A percentile compares a stretch with the other conserved stretches of the same genome.
These are phyloP conservation scores for Xyrauchen texanus DNA, from an alignment of 2,113 vertebrate species.

Conservation along the genomic window DNA sequence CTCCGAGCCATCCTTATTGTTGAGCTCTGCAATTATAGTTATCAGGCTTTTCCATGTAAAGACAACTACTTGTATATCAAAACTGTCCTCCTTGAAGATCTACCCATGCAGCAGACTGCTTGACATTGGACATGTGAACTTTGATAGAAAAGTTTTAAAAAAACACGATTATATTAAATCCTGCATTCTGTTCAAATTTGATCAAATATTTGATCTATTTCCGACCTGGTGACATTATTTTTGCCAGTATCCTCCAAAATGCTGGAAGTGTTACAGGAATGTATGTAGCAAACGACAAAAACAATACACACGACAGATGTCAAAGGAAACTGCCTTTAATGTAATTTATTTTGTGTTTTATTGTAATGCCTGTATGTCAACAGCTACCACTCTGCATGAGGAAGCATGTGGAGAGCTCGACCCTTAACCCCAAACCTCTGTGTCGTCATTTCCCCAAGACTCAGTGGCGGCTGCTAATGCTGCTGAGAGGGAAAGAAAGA, in stretches of 20 bases:
- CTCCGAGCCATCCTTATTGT: too few relatives aligned
- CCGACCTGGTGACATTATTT: too few relatives aligned
- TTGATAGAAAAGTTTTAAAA: too few relatives aligned
- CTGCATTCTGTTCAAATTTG: background rate
- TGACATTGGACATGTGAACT: too few relatives aligned
- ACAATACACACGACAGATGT: too few relatives aligned
- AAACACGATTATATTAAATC: background rate
- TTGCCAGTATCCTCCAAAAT: background rate
- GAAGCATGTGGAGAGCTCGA: constrained; percentile 45
- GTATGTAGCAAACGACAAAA: background rate
- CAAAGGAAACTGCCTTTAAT: background rate
- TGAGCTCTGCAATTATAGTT: too few relatives aligned
- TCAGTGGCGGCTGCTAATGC: constrained; percentile 39
- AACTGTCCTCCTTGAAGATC: background rate
- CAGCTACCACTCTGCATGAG: constrained; percentile 3
- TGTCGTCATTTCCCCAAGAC: constrained; percentile 62
- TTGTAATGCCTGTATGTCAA: background rate
- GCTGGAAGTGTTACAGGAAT: background rate
- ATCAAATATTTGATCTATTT: background rate
- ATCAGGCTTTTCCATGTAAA: too few relatives aligned
- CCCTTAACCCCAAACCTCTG: constrained; percentile 29
- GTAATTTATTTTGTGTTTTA: background rate
- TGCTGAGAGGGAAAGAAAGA: constrained; percentile 37
- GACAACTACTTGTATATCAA: too few relatives aligned
- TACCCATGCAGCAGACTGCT: background rate